Evolutionary conservation across 2,113 vertebrate species (phyloP).

Genomic region (cattle (Bos taurus)): DNA sequence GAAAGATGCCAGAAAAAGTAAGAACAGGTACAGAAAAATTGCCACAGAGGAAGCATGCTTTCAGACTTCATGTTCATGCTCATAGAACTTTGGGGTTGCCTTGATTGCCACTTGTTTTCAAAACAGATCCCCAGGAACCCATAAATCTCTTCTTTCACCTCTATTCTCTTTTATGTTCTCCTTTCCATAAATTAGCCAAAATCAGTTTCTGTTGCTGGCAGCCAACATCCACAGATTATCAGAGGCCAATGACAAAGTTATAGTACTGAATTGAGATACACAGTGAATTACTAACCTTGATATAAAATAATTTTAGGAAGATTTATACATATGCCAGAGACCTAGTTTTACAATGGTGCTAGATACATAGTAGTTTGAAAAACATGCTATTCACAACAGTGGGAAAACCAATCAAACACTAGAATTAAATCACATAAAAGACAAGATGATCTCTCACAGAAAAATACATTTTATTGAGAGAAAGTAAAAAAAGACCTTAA

Average conservation of each 20-base stretch:
- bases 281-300: not conserved
- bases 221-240: not conserved
- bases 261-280: not conserved
- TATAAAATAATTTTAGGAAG: not conserved
- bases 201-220: not conserved
- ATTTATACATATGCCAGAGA: not conserved
- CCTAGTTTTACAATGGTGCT: not conserved
- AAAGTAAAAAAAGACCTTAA: not conserved
- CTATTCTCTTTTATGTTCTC: not conserved
- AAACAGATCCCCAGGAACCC: not conserved
- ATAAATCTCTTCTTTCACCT: not conserved
- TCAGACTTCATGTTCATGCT: not conserved
- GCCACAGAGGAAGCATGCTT: not conserved
- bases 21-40: fast-evolving
- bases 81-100: not conserved
- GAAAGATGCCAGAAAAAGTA: not conserved
- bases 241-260: not conserved
- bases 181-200: not conserved
- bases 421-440: not conserved
- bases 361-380: not conserved
- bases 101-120: not conserved
- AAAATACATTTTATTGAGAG: not conserved
- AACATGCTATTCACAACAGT: not conserved
- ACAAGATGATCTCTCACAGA: not conserved
- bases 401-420: not conserved